Evolutionary conservation across 2,888 invertebrate species (phyloP).

Genomic region (Aplocera efformata): DNA sequence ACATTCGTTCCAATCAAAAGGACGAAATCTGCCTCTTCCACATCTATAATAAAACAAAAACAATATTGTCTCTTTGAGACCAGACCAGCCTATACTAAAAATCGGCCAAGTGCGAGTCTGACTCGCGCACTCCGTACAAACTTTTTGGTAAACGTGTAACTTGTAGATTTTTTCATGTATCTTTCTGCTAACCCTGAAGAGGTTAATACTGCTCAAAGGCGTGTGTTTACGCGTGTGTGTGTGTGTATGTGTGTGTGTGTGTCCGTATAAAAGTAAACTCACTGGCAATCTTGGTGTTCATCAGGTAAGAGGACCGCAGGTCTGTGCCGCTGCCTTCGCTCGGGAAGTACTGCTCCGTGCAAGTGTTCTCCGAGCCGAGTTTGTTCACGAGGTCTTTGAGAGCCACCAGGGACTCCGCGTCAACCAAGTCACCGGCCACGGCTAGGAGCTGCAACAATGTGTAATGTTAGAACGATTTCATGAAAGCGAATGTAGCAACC

Average conservation of each 20-base stretch:
- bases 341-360: constrained; percentile 96
- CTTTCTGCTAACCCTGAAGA: too few relatives aligned
- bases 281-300: constrained; percentile 94
- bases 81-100: too few relatives aligned
- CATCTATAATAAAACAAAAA: constrained; percentile 75
- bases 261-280: constrained; percentile 25
- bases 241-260: too few relatives aligned
- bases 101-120: too few relatives aligned
- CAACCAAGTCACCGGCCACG: constrained; percentile 93
- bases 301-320: constrained; percentile 93
- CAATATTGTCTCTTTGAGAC: too few relatives aligned
- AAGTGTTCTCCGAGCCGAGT: constrained; percentile 91
- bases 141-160: too few relatives aligned
- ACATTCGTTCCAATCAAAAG: constrained; percentile 98
- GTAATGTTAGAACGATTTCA: background rate
- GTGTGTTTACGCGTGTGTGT: too few relatives aligned
- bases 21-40: constrained; percentile 96
- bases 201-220: too few relatives aligned
- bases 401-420: constrained; percentile 94
- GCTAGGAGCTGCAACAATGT: constrained; percentile 82
- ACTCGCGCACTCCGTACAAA: too few relatives aligned
- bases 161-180: too few relatives aligned
- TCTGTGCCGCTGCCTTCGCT: constrained; percentile 89
- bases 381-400: constrained; percentile 95
- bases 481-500: too few relatives aligned